Conservation (phyloP, 2,113 vertebrate genomes). For the Falcunculus frontatus region DNA sequence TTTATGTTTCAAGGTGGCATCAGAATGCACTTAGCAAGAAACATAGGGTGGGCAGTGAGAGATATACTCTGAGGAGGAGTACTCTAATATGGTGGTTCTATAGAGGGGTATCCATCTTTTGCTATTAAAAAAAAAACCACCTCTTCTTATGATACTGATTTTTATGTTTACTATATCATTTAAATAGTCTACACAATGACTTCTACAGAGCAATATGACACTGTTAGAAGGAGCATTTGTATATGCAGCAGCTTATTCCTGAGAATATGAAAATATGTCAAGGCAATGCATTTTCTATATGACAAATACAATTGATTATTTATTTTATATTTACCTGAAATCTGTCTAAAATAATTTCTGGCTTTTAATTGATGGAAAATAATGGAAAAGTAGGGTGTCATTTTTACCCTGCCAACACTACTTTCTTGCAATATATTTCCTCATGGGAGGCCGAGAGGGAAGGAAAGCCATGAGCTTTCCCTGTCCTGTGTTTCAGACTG, state of each 20-base stretch:
- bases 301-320: not conserved
- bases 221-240: not conserved
- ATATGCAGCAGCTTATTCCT: slow-evolving; percentile 25
- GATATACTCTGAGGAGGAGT: not conserved
- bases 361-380: not conserved
- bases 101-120: slow-evolving; percentile 24
- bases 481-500: not conserved
- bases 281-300: slow-evolving; percentile 2
- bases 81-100: slow-evolving; percentile 31
- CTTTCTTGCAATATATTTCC: not conserved
- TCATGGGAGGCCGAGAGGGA: not conserved
- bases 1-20: slow-evolving; percentile 71
- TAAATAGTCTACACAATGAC: slow-evolving; percentile 54
- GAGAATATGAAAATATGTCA: slow-evolving; percentile 1
- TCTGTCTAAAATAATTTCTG: not conserved
- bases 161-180: slow-evolving; percentile 2
- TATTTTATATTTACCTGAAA: not conserved
- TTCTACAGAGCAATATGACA: slow-evolving; percentile 13
- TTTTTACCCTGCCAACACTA: not conserved
- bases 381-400: not conserved
- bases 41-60: not conserved
- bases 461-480: not conserved
- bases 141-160: not conserved
- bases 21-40: slow-evolving; percentile 71
- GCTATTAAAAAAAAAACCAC: slow-evolving; percentile 29